phyloP scores from a whole-genome alignment of 2,113 vertebrate species.

The Noctilio leporinus region DNA sequence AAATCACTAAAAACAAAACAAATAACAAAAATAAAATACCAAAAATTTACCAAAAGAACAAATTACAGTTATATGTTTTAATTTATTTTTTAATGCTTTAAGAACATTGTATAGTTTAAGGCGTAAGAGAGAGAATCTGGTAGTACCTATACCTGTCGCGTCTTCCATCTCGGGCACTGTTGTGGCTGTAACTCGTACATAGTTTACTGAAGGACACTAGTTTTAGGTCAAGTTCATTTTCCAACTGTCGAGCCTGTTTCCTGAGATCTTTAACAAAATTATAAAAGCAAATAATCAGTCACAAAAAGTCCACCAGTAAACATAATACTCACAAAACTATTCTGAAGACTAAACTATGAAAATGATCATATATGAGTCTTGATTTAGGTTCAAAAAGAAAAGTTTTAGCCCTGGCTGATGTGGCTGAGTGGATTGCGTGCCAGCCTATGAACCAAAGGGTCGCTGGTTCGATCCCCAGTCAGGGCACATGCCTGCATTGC shows the following conservation, averaged over 20 bases:
- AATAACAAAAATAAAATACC: neutral
- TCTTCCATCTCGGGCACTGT: conserved; percentile 87
- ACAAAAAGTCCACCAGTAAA: neutral
- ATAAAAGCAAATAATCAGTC: conserved; percentile 51
- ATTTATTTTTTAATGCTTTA: conserved; percentile 2
- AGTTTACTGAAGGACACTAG: conserved; percentile 99
- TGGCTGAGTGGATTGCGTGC: too few relatives aligned
- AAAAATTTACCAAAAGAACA: neutral
- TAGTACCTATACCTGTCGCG: conserved; percentile 93
- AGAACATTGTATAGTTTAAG: conserved; percentile 28
- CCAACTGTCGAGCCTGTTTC: conserved; percentile 96
- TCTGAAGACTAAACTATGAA: conserved; percentile 29
- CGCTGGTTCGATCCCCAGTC: too few relatives aligned
- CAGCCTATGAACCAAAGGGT: too few relatives aligned
- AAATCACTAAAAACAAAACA: conserved; percentile 13
- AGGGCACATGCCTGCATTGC: too few relatives aligned
- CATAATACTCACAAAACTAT: conserved; percentile 3
- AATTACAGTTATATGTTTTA: neutral
- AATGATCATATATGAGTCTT: neutral
- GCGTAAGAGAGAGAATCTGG: conserved; percentile 53
- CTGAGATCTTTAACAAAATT: conserved; percentile 86
- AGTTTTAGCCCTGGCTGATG: too few relatives aligned
- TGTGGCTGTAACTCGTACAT: conserved; percentile 93
- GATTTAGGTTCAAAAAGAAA: neutral
- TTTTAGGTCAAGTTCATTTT: conserved; percentile 97